Conservation (phyloP, 2,888 invertebrate species). For the Onthophagus sagittarius region DNA sequence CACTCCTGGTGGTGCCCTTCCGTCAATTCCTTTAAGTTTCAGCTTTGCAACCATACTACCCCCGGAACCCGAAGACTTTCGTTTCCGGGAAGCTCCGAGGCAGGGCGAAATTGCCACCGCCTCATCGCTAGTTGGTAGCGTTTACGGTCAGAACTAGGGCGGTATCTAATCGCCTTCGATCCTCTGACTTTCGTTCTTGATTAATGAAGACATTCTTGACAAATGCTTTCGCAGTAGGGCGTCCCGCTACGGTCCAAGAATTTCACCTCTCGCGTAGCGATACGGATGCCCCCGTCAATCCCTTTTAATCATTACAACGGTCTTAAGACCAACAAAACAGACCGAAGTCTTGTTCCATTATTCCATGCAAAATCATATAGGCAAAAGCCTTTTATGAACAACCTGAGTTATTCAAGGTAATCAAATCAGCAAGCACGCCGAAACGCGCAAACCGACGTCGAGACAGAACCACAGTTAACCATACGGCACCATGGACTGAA, state of each 20-base stretch:
- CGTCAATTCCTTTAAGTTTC: no score
- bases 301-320: conserved; percentile 57
- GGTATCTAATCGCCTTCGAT: conserved; percentile 55
- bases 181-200: no score
- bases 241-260: conserved; percentile 56
- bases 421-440: conserved; percentile 41
- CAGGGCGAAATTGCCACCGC: conserved; percentile 53
- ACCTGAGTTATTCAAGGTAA: conserved; percentile 67
- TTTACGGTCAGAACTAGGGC: conserved; percentile 61
- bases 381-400: conserved; percentile 60
- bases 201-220: conserved; percentile 66
- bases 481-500: conserved; percentile 28
- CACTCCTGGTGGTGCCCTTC: no score
- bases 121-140: conserved; percentile 62
- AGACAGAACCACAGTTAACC: conserved; percentile 22
- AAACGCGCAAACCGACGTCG: conserved; percentile 23
- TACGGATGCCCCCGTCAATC: conserved; percentile 55
- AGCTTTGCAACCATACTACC: conserved; percentile 55
- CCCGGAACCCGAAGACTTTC: conserved; percentile 62
- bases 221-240: conserved; percentile 64
- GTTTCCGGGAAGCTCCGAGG: conserved; percentile 58
- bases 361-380: conserved; percentile 54
- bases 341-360: conserved; percentile 61
- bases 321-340: conserved; percentile 61
- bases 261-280: conserved; percentile 57